These are phyloP conservation scores for Caloenas nicobarica DNA, from an alignment of 2,113 vertebrate species.

Conservation along the genomic window DNA sequence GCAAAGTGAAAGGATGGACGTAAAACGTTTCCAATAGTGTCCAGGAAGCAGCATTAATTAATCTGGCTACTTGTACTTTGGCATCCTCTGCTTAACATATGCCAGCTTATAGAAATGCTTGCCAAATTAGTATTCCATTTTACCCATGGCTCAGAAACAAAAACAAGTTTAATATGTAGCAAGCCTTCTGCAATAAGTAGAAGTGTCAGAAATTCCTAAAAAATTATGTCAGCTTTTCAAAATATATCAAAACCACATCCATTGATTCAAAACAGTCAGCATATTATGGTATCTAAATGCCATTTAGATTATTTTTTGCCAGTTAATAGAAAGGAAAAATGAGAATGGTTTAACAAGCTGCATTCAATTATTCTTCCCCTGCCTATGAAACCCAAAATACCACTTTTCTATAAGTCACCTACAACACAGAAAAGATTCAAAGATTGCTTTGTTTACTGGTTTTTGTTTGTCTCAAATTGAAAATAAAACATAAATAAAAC, in stretches of 20 bases:
- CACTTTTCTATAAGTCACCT: neutral
- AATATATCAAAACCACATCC: neutral
- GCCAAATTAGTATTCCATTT: neutral
- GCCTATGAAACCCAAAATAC: neutral
- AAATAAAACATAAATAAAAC: no score
- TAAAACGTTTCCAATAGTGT: neutral
- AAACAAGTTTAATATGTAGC: neutral
- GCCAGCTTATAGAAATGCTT: neutral
- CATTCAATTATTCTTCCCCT: neutral
- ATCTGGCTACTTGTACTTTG: neutral
- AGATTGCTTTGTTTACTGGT: neutral
- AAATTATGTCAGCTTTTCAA: neutral
- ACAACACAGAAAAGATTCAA: neutral
- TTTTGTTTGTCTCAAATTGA: no score
- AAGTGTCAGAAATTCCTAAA: neutral
- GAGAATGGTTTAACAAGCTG: neutral
- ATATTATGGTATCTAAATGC: neutral
- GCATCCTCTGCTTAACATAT: neutral
- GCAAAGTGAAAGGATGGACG: neutral
- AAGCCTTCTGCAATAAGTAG: neutral
- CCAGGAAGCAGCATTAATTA: constrained; percentile 1
- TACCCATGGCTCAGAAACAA: neutral
- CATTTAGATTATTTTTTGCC: neutral
- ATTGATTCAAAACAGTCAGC: neutral
- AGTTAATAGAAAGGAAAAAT: neutral